phyloP scores from a whole-genome alignment of 1,140 invertebrate species.

The Drosophila sucinea region DNA sequence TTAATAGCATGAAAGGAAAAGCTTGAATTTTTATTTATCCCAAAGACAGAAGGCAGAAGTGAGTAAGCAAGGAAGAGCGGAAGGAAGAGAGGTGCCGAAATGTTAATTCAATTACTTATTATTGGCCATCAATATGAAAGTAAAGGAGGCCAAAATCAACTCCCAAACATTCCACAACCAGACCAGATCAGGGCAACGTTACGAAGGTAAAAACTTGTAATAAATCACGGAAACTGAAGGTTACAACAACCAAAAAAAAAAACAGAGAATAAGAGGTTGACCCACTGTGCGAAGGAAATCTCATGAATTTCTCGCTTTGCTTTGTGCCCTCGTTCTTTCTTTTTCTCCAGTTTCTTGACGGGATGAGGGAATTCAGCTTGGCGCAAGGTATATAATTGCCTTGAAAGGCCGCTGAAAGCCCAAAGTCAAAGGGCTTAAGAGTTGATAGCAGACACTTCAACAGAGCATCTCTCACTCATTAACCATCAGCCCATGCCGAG shows the following conservation, averaged over 20 bases:
- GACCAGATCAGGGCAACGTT: background rate
- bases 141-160: background rate
- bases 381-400: slow-evolving; percentile 60
- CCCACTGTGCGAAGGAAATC: slow-evolving; percentile 45
- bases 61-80: background rate
- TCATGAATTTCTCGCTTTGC: slow-evolving; percentile 1
- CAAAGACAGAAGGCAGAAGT: slow-evolving; percentile 1
- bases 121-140: slow-evolving; percentile 13
- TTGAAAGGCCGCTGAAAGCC: slow-evolving; percentile 74
- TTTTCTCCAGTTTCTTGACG: background rate
- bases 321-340: background rate
- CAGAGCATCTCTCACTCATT: slow-evolving; percentile 54
- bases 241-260: background rate
- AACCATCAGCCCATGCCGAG: slow-evolving; percentile 25
- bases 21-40: slow-evolving; percentile 58
- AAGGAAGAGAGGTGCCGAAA: background rate
- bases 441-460: slow-evolving; percentile 47
- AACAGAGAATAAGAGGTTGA: slow-evolving; percentile 39
- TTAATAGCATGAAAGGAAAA: slow-evolving; percentile 64
- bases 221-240: slow-evolving; percentile 47
- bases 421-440: slow-evolving; percentile 70
- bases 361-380: slow-evolving; percentile 22
- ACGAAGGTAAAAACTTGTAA: slow-evolving; percentile 29
- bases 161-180: background rate
- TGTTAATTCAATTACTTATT: slow-evolving; percentile 18